A percentile compares a stretch with the other conserved stretches of the same genome.
phyloP scores from a whole-genome alignment of 2,797 vertebrate species.

The Karalla daura region DNA sequence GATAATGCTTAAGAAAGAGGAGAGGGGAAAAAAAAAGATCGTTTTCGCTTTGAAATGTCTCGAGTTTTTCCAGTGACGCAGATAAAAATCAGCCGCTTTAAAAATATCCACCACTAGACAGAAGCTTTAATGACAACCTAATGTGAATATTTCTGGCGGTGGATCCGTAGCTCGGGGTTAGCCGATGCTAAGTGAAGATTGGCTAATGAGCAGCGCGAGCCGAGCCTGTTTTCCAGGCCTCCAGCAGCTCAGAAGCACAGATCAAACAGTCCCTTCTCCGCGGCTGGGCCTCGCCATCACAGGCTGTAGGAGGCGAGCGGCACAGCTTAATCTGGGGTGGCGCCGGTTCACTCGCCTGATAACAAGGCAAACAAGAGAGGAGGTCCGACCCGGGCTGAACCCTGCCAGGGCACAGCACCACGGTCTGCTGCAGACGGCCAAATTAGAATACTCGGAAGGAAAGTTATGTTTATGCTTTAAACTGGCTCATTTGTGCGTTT shows the following conservation, averaged over 20 bases:
- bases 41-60: too few species aligned
- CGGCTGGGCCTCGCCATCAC: slow-evolving; percentile 9
- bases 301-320: not conserved
- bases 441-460: slow-evolving; percentile 30
- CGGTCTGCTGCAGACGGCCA: not conserved
- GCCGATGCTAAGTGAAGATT: slow-evolving; percentile 9
- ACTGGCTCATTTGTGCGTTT: not conserved
- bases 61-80: not conserved
- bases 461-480: not conserved
- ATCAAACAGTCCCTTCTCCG: slow-evolving; percentile 42
- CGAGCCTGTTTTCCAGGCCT: slow-evolving; percentile 30
- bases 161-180: slow-evolving; percentile 11
- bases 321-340: slow-evolving; percentile 32
- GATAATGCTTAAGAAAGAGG: too few species aligned
- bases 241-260: slow-evolving; percentile 40
- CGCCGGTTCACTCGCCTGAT: slow-evolving; percentile 34
- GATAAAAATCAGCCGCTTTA: slow-evolving; percentile 15
- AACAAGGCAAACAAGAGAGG: slow-evolving; percentile 23
- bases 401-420: not conserved
- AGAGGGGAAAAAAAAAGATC: too few species aligned
- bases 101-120: slow-evolving; percentile 6
- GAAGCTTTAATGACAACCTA: slow-evolving; percentile 9
- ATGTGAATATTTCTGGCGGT: not conserved
- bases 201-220: slow-evolving; percentile 37
- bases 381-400: slow-evolving; percentile 22